Evolutionary conservation across 2,113 vertebrate species (phyloP).

Genomic region (Myotis yumanensis): DNA sequence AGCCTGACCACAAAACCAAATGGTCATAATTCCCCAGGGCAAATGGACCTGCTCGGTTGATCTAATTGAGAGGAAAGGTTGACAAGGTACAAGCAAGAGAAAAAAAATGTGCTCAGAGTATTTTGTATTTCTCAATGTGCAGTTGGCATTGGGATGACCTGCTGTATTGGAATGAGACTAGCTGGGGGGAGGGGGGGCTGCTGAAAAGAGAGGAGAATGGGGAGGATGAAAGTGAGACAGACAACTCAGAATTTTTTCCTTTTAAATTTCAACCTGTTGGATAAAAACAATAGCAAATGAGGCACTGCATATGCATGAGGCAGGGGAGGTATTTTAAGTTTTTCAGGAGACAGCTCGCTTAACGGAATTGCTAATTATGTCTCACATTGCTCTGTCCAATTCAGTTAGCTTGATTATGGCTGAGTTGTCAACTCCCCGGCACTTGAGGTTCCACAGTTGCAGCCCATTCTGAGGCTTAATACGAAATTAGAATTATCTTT

Average conservation of each 20-base stretch:
- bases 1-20: neutral
- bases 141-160: slow-evolving; percentile 35
- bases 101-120: neutral
- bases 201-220: neutral
- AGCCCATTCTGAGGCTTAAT: slow-evolving; percentile 63
- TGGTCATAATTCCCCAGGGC: neutral
- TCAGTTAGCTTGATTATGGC: slow-evolving; percentile 73
- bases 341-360: slow-evolving; percentile 76
- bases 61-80: slow-evolving; percentile 48
- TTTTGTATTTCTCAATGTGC: slow-evolving; percentile 39
- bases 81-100: slow-evolving; percentile 37
- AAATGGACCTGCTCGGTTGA: slow-evolving; percentile 45
- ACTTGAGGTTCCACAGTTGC: slow-evolving; percentile 64
- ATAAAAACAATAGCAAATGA: slow-evolving; percentile 77
- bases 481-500: slow-evolving; percentile 61
- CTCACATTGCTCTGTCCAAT: slow-evolving; percentile 74
- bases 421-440: slow-evolving; percentile 73
- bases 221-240: slow-evolving; percentile 60
- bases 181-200: neutral
- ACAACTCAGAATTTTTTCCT: slow-evolving; percentile 69
- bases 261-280: slow-evolving; percentile 75
- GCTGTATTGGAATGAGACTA: slow-evolving; percentile 10
- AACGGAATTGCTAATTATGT: slow-evolving; percentile 77
- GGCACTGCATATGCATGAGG: slow-evolving; percentile 76
- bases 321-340: slow-evolving; percentile 74